Conservation (phyloP, 1,140 invertebrate genomes). For the Scaptomyza montana region DNA sequence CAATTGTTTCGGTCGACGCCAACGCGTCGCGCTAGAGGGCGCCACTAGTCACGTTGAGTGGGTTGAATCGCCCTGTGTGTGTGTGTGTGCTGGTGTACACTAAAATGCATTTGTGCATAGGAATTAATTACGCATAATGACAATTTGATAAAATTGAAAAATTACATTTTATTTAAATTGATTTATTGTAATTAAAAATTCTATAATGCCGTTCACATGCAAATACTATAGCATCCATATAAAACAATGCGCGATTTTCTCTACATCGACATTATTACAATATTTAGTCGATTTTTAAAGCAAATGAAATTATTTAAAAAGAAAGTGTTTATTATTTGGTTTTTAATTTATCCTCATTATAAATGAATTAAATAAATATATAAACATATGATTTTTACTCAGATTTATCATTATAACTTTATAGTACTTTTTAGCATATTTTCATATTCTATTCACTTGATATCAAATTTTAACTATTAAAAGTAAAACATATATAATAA, state of each 20-base stretch:
- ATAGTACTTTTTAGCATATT: not conserved
- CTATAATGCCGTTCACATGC: conserved; percentile 51
- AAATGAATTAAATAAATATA: too few relatives aligned
- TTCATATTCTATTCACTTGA: not conserved
- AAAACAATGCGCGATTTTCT: conserved; percentile 39
- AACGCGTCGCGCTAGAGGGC: conserved; percentile 21
- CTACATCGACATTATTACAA: conserved; percentile 23
- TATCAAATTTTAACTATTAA: conserved; percentile 2
- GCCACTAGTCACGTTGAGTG: not conserved
- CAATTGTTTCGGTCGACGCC: conserved; percentile 25
- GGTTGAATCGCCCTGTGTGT: not conserved
- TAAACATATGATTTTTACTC: too few relatives aligned
- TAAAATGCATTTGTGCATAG: conserved; percentile 79
- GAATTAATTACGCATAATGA: conserved; percentile 83
- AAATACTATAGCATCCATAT: conserved; percentile 15
- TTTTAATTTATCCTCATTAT: too few relatives aligned
- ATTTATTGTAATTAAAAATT: conserved; percentile 83
- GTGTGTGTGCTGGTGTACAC: conserved; percentile 18
- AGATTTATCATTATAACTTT: not conserved
- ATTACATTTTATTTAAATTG: conserved; percentile 81
- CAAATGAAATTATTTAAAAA: too few relatives aligned
- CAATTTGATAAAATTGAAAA: conserved; percentile 83
- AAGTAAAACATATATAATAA: conserved; percentile 46
- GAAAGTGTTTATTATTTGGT: too few relatives aligned
- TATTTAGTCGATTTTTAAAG: too few relatives aligned